These are phyloP conservation scores for Phoebastria nigripes DNA, from an alignment of 2,797 vertebrate species.

Conservation along the genomic window DNA sequence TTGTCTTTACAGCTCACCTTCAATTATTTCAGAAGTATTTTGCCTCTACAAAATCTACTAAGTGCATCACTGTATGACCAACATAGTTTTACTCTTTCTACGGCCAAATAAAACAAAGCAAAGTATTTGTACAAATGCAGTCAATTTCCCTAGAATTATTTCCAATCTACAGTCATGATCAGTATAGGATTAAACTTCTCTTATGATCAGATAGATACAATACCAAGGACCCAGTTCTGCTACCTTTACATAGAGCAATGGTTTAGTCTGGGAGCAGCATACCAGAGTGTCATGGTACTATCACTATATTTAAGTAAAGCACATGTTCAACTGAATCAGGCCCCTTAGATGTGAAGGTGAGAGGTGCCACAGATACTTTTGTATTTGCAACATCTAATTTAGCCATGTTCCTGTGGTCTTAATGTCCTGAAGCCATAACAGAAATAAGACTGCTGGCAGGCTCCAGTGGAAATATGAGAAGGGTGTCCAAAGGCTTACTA, in stretches of 20 bases:
- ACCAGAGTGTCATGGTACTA: background rate
- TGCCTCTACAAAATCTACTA: background rate
- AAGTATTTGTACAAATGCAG: background rate
- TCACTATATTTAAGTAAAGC: background rate
- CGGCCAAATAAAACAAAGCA: background rate
- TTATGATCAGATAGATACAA: background rate
- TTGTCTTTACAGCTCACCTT: background rate
- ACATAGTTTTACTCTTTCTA: background rate
- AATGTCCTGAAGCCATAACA: background rate
- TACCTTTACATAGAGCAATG: background rate
- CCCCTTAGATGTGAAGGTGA: background rate
- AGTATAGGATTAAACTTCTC: background rate
- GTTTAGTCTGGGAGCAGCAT: background rate
- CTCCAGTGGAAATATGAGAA: constrained; percentile 4
- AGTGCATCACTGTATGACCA: background rate
- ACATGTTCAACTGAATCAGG: background rate
- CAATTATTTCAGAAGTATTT: background rate
- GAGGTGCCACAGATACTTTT: background rate
- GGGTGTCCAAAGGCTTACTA: background rate
- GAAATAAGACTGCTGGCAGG: constrained; percentile 4
- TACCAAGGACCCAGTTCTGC: background rate
- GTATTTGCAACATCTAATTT: background rate
- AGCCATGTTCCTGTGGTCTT: background rate
- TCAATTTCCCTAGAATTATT: background rate
- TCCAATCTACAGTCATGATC: background rate